Evolutionary conservation across 2,888 invertebrate species (phyloP), one percentile per base, ranked within the genome.

Genomic region (Panzeria rudis): DNA sequence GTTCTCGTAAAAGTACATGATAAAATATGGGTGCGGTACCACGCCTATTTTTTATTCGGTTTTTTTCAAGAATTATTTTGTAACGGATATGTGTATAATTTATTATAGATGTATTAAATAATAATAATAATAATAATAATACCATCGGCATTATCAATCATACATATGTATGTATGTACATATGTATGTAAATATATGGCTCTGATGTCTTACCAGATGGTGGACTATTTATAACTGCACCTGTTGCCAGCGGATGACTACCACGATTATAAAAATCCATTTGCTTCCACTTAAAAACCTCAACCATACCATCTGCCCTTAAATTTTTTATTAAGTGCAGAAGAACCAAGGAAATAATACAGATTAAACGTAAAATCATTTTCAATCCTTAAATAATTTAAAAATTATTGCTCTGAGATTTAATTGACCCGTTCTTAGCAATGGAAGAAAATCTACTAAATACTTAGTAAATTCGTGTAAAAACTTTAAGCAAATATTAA

Each of bases 211-310:
- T 71, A 78, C 66, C 78, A 5, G 66, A 38, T 66, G 52, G 20
- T 25, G 68, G 54, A 7, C 3, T 71, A 69, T 11, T 76, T 64
- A 9, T 32, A 38, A 13, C 32, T 44, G 41, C 32, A 6, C 8
- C 20, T 44, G 61, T 50, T 62, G 62, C 35, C 17, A 69, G 23
- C 6, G 61, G 62, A 71, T 50, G 73, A 69, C 86, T 87, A 0
- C 89, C 90, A 5, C 90, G 89, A 87, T 90, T 89, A 25, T 90
- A 90, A 79, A 86, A 92, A 54, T 92, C 92, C 85, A 92, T 91
- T 88, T 92, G 91, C 41, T 91, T 92, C 92, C 92, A 92, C 86
- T 89, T 89, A 38, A 92, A 91, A 17, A 92, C 90, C 79, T 92
- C 92, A 38, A 88, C 88, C 87, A 92, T 87, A 8, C 89, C 90